A percentile compares a stretch with the other conserved stretches of the same genome.
Conservation (phyloP, 2,888 invertebrate species). For the Ichneumon xanthorius region DNA sequence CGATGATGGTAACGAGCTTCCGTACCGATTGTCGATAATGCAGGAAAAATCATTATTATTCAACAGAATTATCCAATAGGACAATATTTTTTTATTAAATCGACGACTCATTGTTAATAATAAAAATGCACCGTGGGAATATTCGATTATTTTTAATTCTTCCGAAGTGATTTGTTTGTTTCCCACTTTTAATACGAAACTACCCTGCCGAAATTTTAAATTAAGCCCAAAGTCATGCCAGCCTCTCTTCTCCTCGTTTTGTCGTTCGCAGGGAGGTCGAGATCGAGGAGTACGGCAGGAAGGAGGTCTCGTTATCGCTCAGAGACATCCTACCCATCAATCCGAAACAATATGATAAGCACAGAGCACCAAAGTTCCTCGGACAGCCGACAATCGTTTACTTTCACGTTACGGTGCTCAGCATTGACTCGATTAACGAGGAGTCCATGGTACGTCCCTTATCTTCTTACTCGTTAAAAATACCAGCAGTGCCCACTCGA, state of each 20-base stretch:
- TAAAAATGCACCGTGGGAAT: neutral
- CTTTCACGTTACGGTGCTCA: conserved; percentile 95
- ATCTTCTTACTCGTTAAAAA: neutral
- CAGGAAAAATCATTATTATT: neutral
- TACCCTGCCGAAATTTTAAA: neutral
- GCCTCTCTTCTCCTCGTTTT: conserved; percentile 76
- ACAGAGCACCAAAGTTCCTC: conserved; percentile 93
- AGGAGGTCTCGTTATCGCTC: conserved; percentile 91
- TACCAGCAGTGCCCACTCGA: neutral
- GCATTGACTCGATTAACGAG: conserved; percentile 97
- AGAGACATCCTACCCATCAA: conserved; percentile 93
- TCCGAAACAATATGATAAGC: conserved; percentile 95
- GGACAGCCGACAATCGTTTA: conserved; percentile 95
- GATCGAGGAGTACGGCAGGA: conserved; percentile 82
- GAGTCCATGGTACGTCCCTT: conserved; percentile 93
- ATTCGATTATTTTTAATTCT: neutral
- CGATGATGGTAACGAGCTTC: neutral
- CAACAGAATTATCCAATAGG: neutral
- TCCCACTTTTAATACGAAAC: neutral
- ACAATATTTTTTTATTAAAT: neutral
- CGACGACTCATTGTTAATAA: neutral
- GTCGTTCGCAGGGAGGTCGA: conserved; percentile 82
- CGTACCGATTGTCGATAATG: neutral
- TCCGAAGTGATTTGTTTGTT: neutral
- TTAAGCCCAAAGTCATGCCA: conserved; percentile 61